A percentile compares a stretch with the other conserved stretches of the same genome.
phyloP scores from a whole-genome alignment of 2,888 invertebrate species.

The Uropetala carovei region DNA sequence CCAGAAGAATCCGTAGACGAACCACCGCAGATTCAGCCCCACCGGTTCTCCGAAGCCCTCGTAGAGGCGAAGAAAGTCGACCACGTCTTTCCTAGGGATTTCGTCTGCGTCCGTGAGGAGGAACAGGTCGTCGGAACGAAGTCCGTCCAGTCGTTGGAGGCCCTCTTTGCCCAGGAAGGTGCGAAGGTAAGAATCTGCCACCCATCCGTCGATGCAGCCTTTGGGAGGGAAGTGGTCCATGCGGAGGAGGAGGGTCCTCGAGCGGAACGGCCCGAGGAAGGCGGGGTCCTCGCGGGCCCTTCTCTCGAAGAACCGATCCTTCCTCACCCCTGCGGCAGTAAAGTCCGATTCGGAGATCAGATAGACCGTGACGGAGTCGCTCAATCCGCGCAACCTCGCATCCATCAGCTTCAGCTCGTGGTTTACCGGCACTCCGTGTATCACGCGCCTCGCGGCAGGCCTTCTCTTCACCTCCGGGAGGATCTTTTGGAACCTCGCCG shows the following conservation, averaged over 20 bases:
- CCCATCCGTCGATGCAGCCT: constrained; percentile 67
- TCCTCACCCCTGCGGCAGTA: constrained; percentile 70
- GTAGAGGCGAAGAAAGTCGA: constrained; percentile 72
- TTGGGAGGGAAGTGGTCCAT: constrained; percentile 56
- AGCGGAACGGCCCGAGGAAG: not conserved
- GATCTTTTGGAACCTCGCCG: constrained; percentile 66
- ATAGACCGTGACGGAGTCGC: constrained; percentile 70
- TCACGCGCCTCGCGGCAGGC: not conserved
- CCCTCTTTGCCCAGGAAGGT: constrained; percentile 65
- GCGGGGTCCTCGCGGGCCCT: constrained; percentile 31
- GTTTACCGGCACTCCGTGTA: constrained; percentile 69
- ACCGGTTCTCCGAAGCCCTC: constrained; percentile 72
- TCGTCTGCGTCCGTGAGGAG: constrained; percentile 66
- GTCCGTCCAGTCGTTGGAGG: constrained; percentile 64
- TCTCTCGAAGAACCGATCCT: constrained; percentile 69
- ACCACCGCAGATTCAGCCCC: constrained; percentile 70
- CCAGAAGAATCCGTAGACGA: constrained; percentile 71
- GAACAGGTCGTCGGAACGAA: constrained; percentile 65
- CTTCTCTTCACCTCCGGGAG: constrained; percentile 54
- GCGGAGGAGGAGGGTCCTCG: constrained; percentile 65
- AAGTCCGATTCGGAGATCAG: constrained; percentile 71
- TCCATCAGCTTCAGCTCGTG: constrained; percentile 69
- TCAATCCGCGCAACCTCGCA: constrained; percentile 70
- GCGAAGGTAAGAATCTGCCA: constrained; percentile 68
- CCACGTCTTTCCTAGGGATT: constrained; percentile 70